Base-by-base conservation (phyloP, 2,113 vertebrate species). In the Myotis lucifugus region DNA sequence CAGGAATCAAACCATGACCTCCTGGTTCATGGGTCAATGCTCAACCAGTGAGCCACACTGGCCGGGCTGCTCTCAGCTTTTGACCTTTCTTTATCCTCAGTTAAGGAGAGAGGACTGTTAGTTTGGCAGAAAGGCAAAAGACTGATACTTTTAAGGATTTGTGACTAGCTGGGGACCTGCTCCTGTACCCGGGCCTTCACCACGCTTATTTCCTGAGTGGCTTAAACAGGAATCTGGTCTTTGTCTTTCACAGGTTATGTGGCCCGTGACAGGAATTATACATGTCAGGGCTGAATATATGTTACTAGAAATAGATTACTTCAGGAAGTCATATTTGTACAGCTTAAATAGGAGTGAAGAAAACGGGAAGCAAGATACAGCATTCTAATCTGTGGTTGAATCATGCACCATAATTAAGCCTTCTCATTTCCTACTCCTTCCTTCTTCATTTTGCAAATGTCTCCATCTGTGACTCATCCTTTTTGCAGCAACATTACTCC, bases 331-430 rank as follows among this genome's bases (percentile, higher is more conserved):
- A 90, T 85, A 96, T 93, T 96, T 93, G 61, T 86, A 77, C 48
- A 59, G 81, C 81, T 95, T 90, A 97, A 97, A 93, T 76, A 96
- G 95, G 85, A 96, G 81, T 72, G 67, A 94, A 96, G 88, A 91
- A 88, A 92, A 88, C 85, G 92, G 88, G 85, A 96, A 95, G 94
- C 48, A 73, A 97, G 88, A 88, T 85, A 59, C 6, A 61, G 61
- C 85, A 82, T 78, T 59, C 85, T 97, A 69, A 95, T 95, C 96
- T 96, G 96, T n/a, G 90, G 85, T 72, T 97, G 96, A 97, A 85
- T 97, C 96, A 95, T 46, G 82, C 77, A 89, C 89, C 85, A 40
- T 90, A 96, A 96, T 85, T 90, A 91, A 97, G 92, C 94, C 94
- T 93, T 88, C 88, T 96, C 92, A 94, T 96, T 96, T 96, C 96